Base-by-base conservation (phyloP, 2,797 vertebrate species). In the Xyrichtys novacula region DNA sequence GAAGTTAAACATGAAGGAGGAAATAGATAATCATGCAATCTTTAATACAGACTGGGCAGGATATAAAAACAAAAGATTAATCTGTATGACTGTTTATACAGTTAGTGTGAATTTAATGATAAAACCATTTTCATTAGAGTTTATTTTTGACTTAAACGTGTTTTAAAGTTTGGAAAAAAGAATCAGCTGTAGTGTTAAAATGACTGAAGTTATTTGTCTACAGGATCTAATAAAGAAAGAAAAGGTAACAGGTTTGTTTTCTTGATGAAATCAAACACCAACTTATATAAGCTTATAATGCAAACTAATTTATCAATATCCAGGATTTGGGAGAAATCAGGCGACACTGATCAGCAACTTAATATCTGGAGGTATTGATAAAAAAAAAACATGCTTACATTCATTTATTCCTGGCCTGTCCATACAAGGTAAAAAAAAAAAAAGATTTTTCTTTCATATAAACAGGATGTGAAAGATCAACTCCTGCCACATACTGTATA, bases 1-100 rank as follows among this genome's bases (percentile, higher is more conserved):
- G 14, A 39, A 65, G 44, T 48, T 59, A 79, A 44, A 74, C 44
- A 69, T 46, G 57, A 40, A 80, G 25, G 48, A 17, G 61, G 46
- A 20, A 39, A 28, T 32, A 15, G n/a, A 61, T 1, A 43, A 36
- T 31, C 20, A 3, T 47, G 34, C 31, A 69, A 69, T n/a, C 29
- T 46, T 6, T 28, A 69, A 49, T 36, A 59, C 22, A 59, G 3
- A 44, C 38, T 20, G 20, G 57, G 66, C 20, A 55, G 6, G 19
- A 20, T 40, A 36, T 38, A 59, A 50, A 22, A 25, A 34, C 8
- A 17, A 34, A 46, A 60, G 25, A n/a, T 60, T 8, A 55, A 10
- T 59, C 32, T 49, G 40, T 44, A 47, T 34, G 17, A 49, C 47
- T 19, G 7, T 31, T 42, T 49, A 46, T 29, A 54, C 32, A 54